Evolutionary conservation across 2,797 vertebrate genomes (phyloP), one percentile per base, ranked within the genome.

Genomic region (Sebastes matsubarae): DNA sequence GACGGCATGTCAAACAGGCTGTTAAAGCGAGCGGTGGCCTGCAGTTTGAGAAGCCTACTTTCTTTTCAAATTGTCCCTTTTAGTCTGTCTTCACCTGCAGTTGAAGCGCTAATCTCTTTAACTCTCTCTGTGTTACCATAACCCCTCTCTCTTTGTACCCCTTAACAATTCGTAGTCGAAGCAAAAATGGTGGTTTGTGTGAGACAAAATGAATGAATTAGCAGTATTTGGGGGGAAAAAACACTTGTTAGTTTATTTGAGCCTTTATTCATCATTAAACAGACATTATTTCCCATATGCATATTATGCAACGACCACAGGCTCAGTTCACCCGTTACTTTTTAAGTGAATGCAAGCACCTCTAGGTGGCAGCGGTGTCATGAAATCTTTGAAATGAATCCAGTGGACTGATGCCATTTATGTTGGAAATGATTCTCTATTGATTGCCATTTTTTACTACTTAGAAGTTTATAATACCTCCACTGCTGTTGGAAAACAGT

Each of bases 291-390:
- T 61, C 2, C 36, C 4, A 34, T 42, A 18, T n/a, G 32, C n/a
- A 24, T 60, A 24, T 55, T 8, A 65, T 67, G 6, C 20, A 83
- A 54, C 63, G 52, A 42, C 52, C 18, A n/a, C 18, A 42, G 34
- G n/a, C 20, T 14, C 27, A 2, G 18, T 30, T 63, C 11, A 52
- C 54, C 18, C 59, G 58, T 24, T 66, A 50, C 34, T 58, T n/a
- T 46, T 52, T 5, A 29, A 36, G 3, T 20, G 6, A 63, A 65
- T 27, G 30, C 12, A 42, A 14, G 30, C 20, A 54, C 81, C 92
- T 88, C n/a, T 89, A 84, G 89, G 80, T 92, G 91, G 87, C 88
- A 93, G 84, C 82, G 77, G 82, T 70, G 85, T 84, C 72, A 52
- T 84, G 55, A 84, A 79, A 59, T 82, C 66, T 24, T 58, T 79